phyloP scores from a whole-genome alignment of 37 sponge, comb jelly and placozoan species.

The Beroe forskalii region DNA sequence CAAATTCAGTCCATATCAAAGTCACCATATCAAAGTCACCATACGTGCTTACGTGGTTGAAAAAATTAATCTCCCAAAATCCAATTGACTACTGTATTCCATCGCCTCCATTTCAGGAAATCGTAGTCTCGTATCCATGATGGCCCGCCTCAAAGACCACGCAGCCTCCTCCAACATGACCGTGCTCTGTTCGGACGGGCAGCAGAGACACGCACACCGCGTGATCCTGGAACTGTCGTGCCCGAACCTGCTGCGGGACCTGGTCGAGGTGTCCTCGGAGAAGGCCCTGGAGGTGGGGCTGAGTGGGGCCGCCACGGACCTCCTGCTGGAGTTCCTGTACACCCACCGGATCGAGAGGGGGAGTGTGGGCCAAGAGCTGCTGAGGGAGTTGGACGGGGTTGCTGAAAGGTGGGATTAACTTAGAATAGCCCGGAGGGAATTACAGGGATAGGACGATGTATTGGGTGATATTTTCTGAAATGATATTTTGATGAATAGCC shows the following conservation, averaged over 20 bases:
- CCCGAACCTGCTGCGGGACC: background rate
- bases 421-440: no score
- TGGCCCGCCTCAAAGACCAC: background rate
- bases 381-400: background rate
- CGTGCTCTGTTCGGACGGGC: conserved; percentile 5
- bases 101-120: no score
- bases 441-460: no score
- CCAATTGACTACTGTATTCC: no score
- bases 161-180: background rate
- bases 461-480: no score
- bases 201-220: conserved; percentile 22
- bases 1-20: no score
- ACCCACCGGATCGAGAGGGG: background rate
- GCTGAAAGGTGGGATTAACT: conserved; percentile 36
- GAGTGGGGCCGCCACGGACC: background rate
- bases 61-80: no score
- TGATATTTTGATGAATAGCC: no score
- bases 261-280: background rate
- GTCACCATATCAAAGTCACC: no score
- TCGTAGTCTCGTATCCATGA: background rate
- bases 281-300: background rate
- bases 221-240: conserved; percentile 2
- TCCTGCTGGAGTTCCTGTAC: background rate
- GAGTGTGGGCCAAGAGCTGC: background rate
- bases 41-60: no score